These are phyloP conservation scores for Cancer borealis DNA, from an alignment of 2,888 invertebrate genomes.

Conservation along the genomic window DNA sequence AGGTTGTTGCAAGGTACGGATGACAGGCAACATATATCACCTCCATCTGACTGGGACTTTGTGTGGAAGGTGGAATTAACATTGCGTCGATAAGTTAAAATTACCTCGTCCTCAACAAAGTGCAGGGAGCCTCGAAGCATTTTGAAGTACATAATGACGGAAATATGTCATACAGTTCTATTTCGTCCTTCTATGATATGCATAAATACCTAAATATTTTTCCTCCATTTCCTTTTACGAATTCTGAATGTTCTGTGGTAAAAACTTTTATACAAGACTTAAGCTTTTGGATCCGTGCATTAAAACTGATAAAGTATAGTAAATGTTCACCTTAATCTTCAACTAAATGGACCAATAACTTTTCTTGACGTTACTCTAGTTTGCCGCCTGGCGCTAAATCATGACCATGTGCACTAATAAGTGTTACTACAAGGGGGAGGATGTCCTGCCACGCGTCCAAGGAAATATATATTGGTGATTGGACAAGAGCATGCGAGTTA, in stretches of 20 bases:
- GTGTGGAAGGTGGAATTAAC: background rate
- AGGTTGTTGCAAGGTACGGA: background rate
- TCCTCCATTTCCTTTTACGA: background rate
- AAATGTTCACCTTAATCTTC: background rate
- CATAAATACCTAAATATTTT: background rate
- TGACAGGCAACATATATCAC: background rate
- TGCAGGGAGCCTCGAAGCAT: background rate
- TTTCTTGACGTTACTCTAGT: background rate
- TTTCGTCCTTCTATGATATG: background rate
- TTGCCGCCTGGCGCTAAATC: background rate
- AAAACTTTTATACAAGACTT: background rate
- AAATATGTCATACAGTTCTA: no score
- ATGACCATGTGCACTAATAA: background rate
- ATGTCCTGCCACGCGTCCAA: background rate
- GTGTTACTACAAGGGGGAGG: background rate
- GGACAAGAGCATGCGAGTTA: background rate
- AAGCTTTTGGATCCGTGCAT: background rate
- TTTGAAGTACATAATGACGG: background rate
- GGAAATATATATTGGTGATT: background rate
- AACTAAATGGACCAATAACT: background rate
- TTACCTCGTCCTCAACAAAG: background rate
- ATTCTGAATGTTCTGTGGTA: background rate
- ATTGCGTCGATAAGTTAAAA: background rate
- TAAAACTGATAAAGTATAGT: background rate
- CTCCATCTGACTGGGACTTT: background rate